Evolutionary conservation across 2,888 invertebrate species (phyloP).

Genomic region (Blastobasis lacticolella): DNA sequence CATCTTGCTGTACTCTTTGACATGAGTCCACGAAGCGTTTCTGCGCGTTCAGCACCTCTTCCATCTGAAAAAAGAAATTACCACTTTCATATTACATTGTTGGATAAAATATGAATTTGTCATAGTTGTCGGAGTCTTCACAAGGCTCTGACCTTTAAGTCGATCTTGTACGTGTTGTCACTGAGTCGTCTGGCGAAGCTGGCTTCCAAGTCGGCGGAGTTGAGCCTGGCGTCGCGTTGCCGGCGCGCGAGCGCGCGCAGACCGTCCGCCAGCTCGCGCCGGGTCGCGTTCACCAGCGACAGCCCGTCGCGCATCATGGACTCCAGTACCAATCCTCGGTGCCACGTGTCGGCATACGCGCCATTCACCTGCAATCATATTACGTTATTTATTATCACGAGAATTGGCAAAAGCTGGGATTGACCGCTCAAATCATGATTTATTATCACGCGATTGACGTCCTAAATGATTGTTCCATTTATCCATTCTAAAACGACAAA

Average conservation of each 20-base stretch:
- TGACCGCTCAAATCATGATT: too few species aligned
- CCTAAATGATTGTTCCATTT: too few species aligned
- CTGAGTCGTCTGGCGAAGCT: conserved; percentile 45
- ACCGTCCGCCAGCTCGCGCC: conserved; percentile 70
- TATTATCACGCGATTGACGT: too few species aligned
- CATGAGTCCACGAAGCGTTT: conserved; percentile 79
- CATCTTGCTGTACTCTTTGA: conserved; percentile 77
- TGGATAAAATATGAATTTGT: too few species aligned
- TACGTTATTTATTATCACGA: too few species aligned
- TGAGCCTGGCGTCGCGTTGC: conserved; percentile 51
- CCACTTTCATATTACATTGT: not conserved
- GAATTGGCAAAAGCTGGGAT: too few species aligned
- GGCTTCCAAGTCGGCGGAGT: conserved; percentile 50
- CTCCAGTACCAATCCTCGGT: conserved; percentile 62
- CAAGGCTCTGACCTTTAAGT: conserved; percentile 36
- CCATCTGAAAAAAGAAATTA: conserved; percentile 49
- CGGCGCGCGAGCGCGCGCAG: conserved; percentile 53
- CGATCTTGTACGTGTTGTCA: conserved; percentile 56
- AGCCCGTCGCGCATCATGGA: conserved; percentile 66
- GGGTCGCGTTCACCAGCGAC: conserved; percentile 66
- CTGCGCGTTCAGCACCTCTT: conserved; percentile 76
- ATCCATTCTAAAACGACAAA: too few species aligned
- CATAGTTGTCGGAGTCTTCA: not conserved
- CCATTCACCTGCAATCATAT: conserved; percentile 67
- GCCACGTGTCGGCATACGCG: conserved; percentile 77